Evolutionary conservation across 1,140 invertebrate genomes (phyloP).

Genomic region (Telenomus remus): DNA sequence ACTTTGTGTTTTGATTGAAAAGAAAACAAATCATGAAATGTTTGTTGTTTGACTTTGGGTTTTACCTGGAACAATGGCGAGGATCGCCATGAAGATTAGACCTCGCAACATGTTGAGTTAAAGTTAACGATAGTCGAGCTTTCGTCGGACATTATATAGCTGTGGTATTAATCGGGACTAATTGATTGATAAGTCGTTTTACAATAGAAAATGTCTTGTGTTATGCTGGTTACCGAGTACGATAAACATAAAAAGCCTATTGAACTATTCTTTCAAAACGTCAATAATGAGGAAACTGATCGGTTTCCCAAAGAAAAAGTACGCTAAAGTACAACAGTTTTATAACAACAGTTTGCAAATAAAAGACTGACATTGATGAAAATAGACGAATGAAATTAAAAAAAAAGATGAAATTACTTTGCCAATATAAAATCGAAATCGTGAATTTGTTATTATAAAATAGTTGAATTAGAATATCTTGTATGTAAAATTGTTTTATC

Average conservation of each 20-base stretch:
- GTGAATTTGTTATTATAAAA: no score
- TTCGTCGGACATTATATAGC: background rate
- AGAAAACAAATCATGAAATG: no score
- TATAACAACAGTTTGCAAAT: no score
- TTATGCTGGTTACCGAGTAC: slow-evolving; percentile 98
- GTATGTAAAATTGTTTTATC: no score
- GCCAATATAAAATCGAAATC: no score
- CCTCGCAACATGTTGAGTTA: slow-evolving; percentile 17
- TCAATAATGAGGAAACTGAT: slow-evolving; percentile 97
- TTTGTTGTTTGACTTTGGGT: no score
- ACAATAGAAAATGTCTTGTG: slow-evolving; percentile 86
- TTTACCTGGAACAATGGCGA: slow-evolving; percentile 20
- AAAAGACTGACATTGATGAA: no score
- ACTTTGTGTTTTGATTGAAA: no score
- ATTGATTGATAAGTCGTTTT: background rate
- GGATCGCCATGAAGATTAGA: slow-evolving; percentile 28
- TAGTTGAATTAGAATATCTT: no score
- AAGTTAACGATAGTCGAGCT: slow-evolving; percentile 18
- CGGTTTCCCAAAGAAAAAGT: slow-evolving; percentile 92
- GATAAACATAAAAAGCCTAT: slow-evolving; percentile 95
- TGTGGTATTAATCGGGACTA: no score
- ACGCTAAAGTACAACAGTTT: slow-evolving; percentile 26
- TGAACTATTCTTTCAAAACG: slow-evolving; percentile 89
- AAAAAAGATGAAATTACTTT: no score
- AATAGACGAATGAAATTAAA: no score